phyloP scores from a whole-genome alignment of 1,140 invertebrate genomes.

The Chymomyza costata region DNA sequence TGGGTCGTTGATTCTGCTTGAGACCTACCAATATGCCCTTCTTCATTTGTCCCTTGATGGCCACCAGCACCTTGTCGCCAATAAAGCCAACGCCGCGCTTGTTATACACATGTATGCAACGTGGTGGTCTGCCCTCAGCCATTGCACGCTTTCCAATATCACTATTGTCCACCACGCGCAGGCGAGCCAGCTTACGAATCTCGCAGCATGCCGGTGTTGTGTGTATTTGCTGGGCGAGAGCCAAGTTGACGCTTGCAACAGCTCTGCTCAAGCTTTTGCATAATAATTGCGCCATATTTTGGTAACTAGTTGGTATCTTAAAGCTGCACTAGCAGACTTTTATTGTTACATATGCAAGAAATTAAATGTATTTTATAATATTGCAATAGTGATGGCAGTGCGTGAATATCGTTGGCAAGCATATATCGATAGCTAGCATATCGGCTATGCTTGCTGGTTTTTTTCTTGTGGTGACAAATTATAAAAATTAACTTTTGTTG shows the following conservation, averaged over 20 bases:
- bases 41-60: conserved; percentile 97
- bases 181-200: conserved; percentile 83
- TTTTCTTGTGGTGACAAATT: too few species aligned
- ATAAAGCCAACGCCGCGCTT: conserved; percentile 79
- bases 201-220: conserved; percentile 78
- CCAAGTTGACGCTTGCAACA: conserved; percentile 18
- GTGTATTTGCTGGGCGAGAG: conserved; percentile 76
- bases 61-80: conserved; percentile 94
- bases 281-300: conserved; percentile 35
- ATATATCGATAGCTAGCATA: too few species aligned
- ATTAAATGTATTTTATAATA: too few species aligned
- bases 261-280: conserved; percentile 15
- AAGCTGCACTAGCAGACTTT: too few species aligned
- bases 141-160: conserved; percentile 95
- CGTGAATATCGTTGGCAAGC: too few species aligned
- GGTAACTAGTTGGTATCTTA: too few species aligned
- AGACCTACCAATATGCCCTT: conserved; percentile 96
- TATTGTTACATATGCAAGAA: too few species aligned
- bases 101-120: conserved; percentile 92
- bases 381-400: too few species aligned
- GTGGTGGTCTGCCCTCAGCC: conserved; percentile 93
- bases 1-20: conserved; percentile 87
- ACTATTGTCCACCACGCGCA: conserved; percentile 97
- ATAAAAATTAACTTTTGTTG: too few species aligned
- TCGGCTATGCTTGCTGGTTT: too few species aligned